These are phyloP conservation scores for Uropsilus gracilis DNA, from an alignment of 2,113 vertebrate genomes.

Conservation along the genomic window DNA sequence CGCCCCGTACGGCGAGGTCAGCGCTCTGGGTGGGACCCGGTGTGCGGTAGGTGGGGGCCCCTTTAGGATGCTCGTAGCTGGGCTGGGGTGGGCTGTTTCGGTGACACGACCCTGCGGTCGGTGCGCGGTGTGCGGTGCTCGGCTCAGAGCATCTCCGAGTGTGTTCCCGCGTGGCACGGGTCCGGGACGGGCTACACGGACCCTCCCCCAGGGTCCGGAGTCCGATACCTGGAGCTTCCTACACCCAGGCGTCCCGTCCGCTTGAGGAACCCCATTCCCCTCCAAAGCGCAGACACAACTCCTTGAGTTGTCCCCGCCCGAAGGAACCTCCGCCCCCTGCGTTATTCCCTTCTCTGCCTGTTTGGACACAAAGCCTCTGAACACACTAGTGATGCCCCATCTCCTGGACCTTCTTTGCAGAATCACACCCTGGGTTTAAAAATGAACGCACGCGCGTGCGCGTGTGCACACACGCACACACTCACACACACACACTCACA, in stretches of 20 bases:
- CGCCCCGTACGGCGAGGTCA: background rate
- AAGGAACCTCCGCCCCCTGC: background rate
- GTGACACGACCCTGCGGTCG: no score
- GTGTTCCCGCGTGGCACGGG: background rate
- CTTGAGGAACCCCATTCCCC: background rate
- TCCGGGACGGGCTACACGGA: background rate
- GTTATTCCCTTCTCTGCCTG: background rate
- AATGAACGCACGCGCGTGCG: slow-evolving; percentile 51
- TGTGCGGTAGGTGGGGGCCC: background rate
- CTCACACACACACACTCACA: background rate
- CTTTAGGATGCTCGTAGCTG: background rate
- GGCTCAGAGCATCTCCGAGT: background rate
- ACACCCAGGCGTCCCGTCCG: background rate
- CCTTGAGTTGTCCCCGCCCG: background rate
- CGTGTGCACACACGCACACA: background rate
- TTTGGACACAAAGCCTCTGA: slow-evolving; percentile 74
- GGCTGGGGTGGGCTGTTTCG: no score
- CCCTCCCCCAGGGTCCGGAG: background rate
- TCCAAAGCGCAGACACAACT: background rate
- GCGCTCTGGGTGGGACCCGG: background rate
- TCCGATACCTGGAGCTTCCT: background rate
- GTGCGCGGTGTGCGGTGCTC: background rate
- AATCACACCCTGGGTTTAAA: slow-evolving; percentile 58
- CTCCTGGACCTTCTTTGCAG: slow-evolving; percentile 69
- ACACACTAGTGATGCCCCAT: slow-evolving; percentile 35